Percentiles rank a stretch among this genome's conserved stretches.
Evolutionary conservation across 1,140 invertebrate genomes (phyloP).

Genomic region (Dinothrombium tinctorium): DNA sequence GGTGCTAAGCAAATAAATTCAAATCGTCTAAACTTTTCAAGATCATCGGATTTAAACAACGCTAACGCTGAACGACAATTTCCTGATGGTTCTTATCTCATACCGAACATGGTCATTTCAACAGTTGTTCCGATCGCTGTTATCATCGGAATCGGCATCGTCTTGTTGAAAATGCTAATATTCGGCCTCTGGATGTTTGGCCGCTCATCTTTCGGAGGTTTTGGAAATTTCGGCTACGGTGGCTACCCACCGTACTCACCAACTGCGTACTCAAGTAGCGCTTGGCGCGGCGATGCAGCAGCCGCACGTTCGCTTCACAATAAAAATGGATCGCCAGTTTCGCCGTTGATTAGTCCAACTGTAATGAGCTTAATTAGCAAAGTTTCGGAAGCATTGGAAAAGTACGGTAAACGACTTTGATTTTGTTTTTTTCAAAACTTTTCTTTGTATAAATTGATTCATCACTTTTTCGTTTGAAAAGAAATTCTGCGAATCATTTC

Average conservation of each 20-base stretch:
- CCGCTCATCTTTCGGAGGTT: background rate
- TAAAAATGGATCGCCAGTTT: background rate
- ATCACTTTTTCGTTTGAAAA: too few species aligned
- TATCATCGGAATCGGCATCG: background rate
- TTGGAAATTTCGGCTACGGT: background rate
- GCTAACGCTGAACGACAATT: background rate
- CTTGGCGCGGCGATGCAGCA: background rate
- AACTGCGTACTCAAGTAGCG: background rate
- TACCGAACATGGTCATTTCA: background rate
- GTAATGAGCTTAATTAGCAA: background rate
- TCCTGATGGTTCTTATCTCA: background rate
- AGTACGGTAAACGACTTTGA: background rate
- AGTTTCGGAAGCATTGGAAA: background rate
- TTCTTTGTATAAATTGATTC: too few species aligned
- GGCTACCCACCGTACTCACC: background rate
- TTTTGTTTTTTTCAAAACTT: too few species aligned
- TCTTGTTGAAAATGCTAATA: slow-evolving; percentile 1
- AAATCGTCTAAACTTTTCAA: too few species aligned
- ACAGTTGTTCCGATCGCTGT: background rate
- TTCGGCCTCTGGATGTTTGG: background rate
- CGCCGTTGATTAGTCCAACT: background rate
- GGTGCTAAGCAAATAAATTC: too few species aligned
- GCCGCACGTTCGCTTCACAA: background rate
- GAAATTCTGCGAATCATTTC: too few species aligned
- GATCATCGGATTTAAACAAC: too few species aligned